Evolutionary conservation across 1,140 invertebrate species (phyloP), one percentile per base, ranked within the genome.

Genomic region (Brachionus sp.): DNA sequence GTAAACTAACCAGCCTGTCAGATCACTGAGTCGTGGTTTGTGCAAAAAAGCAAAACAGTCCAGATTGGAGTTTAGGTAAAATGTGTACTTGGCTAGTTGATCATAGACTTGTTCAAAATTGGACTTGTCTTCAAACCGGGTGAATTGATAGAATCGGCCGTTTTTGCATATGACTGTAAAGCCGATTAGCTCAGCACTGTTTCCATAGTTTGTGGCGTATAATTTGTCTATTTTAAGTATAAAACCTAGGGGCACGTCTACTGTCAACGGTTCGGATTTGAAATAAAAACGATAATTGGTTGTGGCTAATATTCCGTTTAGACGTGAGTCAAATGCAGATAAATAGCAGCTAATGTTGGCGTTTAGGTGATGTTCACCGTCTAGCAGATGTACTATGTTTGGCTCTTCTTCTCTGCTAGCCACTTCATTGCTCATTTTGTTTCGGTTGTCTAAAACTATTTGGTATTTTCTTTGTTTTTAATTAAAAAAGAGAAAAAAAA

Each of bases 151-250:
- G 5, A 29, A 62, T 39, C 77, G 46, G 19, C 77, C 77, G 57
- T 80, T 80, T 80, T 80, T 80, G 39, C 77, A 80, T 9, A 16
- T 35, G 7, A 80, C 33, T 35, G 35, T 19, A n/a, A 80, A 12
- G 9, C 77, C 77, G 35, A 62, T 75, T n/a, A 46, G 19, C 12
- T 80, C 33, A 19, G 6, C 35, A 35, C 12, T 25, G 23, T 6
- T 23, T 50, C 19, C n/a, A 12, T 9, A 42, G 39, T 33, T 80
- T 3, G 6, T 42, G 39, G 25, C 4, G 12, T 23, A 57, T 39
- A 80, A 13, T 80, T 80, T 80, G 12, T 80, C 77, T 23, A 80
- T 64, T 44, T 44, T 80, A n/a, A 62, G 33, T 44, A 80, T 80
- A 80, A 80, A 66, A 80, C 77, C 77, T 29, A 80, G 50, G 12